phyloP scores from a whole-genome alignment of 92 coral and sea anemone species.

The Muricea muricata region DNA sequence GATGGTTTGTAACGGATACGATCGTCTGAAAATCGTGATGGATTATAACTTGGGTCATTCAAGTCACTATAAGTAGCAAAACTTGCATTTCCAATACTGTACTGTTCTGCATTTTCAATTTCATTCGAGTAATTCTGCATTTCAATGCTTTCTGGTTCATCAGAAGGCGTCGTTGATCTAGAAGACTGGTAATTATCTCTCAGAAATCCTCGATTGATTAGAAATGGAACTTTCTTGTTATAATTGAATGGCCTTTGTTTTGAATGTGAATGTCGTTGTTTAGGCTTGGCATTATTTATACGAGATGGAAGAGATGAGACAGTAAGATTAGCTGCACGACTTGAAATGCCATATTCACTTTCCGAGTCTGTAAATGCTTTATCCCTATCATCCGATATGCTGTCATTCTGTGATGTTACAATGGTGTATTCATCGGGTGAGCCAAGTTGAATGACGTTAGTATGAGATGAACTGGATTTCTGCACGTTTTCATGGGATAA shows the following conservation, averaged over 20 bases:
- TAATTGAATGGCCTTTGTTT: conserved; percentile 17
- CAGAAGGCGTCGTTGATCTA: conserved; percentile 39
- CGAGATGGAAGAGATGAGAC: conserved; percentile 33
- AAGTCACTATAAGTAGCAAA: conserved; percentile 86
- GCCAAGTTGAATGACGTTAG: conserved; percentile 59
- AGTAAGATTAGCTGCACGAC: conserved; percentile 37
- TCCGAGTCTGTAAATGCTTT: conserved; percentile 98
- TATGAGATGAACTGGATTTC: conserved; percentile 62
- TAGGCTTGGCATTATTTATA: background rate
- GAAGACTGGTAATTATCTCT: conserved; percentile 22
- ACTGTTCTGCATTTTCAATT: conserved; percentile 82
- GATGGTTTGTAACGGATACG: conserved; percentile 85
- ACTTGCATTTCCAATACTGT: conserved; percentile 94
- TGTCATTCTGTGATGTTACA: conserved; percentile 60
- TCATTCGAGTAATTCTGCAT: conserved; percentile 41
- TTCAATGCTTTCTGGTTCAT: conserved; percentile 36
- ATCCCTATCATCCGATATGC: conserved; percentile 83
- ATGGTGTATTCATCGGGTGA: conserved; percentile 70
- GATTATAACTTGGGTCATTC: conserved; percentile 61
- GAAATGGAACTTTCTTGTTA: conserved; percentile 31
- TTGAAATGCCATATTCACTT: conserved; percentile 84
- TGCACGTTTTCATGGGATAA: conserved; percentile 14
- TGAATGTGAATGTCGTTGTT: background rate
- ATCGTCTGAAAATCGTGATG: conserved; percentile 68
- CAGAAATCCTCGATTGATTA: conserved; percentile 30